Percentiles rank a stretch among this genome's conserved stretches.
phyloP scores from a whole-genome alignment of 2,113 vertebrate species.

The Promerops cafer region DNA sequence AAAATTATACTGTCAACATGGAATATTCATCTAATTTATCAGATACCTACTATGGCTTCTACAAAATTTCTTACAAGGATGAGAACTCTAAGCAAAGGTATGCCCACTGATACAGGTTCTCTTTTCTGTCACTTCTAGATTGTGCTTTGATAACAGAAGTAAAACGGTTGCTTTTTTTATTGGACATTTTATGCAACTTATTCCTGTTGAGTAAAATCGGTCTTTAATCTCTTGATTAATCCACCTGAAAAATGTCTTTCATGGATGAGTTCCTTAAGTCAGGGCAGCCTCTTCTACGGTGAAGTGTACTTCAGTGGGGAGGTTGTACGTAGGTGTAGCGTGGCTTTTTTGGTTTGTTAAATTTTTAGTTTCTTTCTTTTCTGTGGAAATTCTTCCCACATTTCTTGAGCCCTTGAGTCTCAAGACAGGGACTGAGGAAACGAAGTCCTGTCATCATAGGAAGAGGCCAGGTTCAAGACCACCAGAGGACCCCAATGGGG shows the following conservation, averaged over 20 bases:
- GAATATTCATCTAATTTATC: constrained; percentile 84
- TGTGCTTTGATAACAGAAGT: not conserved
- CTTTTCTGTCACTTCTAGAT: not conserved
- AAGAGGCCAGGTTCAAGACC: not conserved
- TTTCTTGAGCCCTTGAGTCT: not conserved
- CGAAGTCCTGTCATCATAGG: not conserved
- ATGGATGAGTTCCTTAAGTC: not conserved
- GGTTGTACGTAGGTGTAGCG: not conserved
- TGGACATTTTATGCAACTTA: not conserved
- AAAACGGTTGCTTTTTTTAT: not conserved
- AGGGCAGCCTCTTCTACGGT: not conserved
- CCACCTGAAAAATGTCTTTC: not conserved
- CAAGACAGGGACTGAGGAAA: not conserved
- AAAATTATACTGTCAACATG: constrained; percentile 77
- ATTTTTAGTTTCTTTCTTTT: not conserved
- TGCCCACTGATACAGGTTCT: not conserved
- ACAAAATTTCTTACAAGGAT: constrained; percentile 85
- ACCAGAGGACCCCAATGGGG: no score
- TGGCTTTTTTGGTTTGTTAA: not conserved
- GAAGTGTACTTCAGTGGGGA: not conserved
- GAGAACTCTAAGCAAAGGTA: constrained; percentile 72
- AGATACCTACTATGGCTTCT: constrained; percentile 85
- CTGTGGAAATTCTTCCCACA: not conserved
- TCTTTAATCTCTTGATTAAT: not conserved
- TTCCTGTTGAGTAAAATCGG: not conserved